phyloP scores from a whole-genome alignment of 2,113 vertebrate species.

The Martes martes region DNA sequence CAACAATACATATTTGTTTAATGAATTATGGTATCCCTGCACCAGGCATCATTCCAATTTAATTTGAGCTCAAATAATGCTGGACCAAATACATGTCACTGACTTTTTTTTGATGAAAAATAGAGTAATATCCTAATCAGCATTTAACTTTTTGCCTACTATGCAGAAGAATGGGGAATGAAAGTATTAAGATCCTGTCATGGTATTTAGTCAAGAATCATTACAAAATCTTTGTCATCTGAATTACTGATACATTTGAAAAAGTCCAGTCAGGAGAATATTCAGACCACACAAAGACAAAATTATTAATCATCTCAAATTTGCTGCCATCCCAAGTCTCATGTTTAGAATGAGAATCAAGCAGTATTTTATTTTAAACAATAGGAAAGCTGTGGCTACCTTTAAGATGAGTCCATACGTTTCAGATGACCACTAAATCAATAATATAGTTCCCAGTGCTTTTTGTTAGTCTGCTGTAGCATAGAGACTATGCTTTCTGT shows the following conservation, averaged over 20 bases:
- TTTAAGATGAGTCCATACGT: not conserved
- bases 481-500: not conserved
- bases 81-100: not conserved
- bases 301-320: not conserved
- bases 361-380: not conserved
- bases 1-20: constrained; percentile 18
- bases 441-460: not conserved
- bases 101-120: not conserved
- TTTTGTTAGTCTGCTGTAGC: not conserved
- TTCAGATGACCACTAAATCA: not conserved
- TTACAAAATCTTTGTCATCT: not conserved
- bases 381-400: not conserved
- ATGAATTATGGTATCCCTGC: not conserved
- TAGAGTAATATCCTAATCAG: not conserved
- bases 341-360: not conserved
- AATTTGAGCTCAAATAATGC: constrained; percentile 35
- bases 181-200: not conserved
- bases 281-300: not conserved
- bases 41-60: constrained; percentile 2
- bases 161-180: not conserved
- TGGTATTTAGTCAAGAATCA: not conserved
- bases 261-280: not conserved
- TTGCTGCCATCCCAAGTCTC: not conserved
- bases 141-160: constrained; percentile 10
- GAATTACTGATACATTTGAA: not conserved